A percentile compares a stretch with the other conserved stretches of the same genome.
These are phyloP conservation scores for Ophion slaviceki DNA, from an alignment of 2,888 invertebrate genomes.

Conservation along the genomic window DNA sequence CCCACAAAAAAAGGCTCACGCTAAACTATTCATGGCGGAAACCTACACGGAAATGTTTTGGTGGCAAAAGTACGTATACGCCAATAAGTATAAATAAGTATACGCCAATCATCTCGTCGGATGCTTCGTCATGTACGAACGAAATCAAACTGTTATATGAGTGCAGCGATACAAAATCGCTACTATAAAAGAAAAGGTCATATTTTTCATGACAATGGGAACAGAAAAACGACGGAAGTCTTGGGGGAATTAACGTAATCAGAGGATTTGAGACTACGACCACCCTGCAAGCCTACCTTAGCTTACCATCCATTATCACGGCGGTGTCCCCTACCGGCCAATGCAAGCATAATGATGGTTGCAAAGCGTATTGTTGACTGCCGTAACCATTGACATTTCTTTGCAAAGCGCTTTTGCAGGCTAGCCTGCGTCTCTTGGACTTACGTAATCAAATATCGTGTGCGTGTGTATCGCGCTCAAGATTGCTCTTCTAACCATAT, in stretches of 20 bases:
- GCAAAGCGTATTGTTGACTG: conserved; percentile 3
- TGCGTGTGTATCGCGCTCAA: background rate
- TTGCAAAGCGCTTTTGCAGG: conserved; percentile 2
- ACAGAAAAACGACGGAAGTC: background rate
- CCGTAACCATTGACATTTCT: conserved; percentile 11
- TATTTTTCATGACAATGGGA: background rate
- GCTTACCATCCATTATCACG: background rate
- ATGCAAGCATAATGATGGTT: conserved; percentile 2
- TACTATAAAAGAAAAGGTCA: background rate
- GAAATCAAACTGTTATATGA: background rate
- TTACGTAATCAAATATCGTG: conserved; percentile 35
- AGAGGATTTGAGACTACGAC: background rate
- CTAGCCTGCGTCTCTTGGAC: conserved; percentile 5
- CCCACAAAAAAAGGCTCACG: too few relatives aligned
- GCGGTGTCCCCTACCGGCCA: background rate
- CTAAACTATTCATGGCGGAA: too few relatives aligned
- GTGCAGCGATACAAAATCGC: background rate
- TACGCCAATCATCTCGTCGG: background rate
- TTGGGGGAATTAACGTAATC: background rate
- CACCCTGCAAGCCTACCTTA: background rate
- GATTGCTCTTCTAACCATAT: background rate
- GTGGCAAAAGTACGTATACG: background rate
- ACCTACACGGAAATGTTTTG: background rate
- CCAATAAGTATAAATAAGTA: background rate
- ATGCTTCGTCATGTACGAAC: background rate